A percentile compares a stretch with the other conserved stretches of the same genome.
phyloP scores from a whole-genome alignment of 1,140 invertebrate species.

The Drosophila nannoptera region DNA sequence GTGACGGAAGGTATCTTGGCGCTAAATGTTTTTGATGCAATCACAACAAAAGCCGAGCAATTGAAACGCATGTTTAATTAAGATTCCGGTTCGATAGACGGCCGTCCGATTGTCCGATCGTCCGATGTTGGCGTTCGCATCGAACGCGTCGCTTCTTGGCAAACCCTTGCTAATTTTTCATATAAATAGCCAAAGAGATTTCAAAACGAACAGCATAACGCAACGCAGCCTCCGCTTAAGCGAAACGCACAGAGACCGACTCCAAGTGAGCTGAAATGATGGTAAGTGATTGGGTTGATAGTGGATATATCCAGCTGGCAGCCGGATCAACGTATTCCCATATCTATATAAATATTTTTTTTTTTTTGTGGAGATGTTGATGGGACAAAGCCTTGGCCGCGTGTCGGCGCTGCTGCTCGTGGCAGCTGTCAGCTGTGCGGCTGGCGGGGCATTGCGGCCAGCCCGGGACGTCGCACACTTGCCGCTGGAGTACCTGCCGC shows the following conservation, averaged over 20 bases:
- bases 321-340: slow-evolving; percentile 8
- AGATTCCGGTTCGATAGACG: slow-evolving; percentile 49
- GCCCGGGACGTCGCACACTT: slow-evolving; percentile 60
- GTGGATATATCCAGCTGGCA: neutral
- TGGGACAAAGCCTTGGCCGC: slow-evolving; percentile 16
- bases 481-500: slow-evolving; percentile 63
- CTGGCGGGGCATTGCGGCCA: slow-evolving; percentile 9
- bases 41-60: slow-evolving; percentile 11
- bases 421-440: slow-evolving; percentile 18
- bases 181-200: slow-evolving; percentile 70
- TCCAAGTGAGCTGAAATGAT: slow-evolving; percentile 1
- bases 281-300: slow-evolving; percentile 26
- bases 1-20: slow-evolving; percentile 30
- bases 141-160: slow-evolving; percentile 24
- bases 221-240: slow-evolving; percentile 43
- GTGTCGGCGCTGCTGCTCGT: slow-evolving; percentile 21
- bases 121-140: slow-evolving; percentile 46
- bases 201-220: slow-evolving; percentile 61
- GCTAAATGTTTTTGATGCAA: slow-evolving; percentile 46
- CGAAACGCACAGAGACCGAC: slow-evolving; percentile 22
- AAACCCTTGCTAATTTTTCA: slow-evolving; percentile 65
- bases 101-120: neutral
- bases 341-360: too few species aligned
- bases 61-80: slow-evolving; percentile 29
- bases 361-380: slow-evolving; percentile 14